Evolutionary conservation across 2,113 vertebrate genomes (phyloP), one percentile per base, ranked within the genome.

Genomic region (Spea multiplicata): DNA sequence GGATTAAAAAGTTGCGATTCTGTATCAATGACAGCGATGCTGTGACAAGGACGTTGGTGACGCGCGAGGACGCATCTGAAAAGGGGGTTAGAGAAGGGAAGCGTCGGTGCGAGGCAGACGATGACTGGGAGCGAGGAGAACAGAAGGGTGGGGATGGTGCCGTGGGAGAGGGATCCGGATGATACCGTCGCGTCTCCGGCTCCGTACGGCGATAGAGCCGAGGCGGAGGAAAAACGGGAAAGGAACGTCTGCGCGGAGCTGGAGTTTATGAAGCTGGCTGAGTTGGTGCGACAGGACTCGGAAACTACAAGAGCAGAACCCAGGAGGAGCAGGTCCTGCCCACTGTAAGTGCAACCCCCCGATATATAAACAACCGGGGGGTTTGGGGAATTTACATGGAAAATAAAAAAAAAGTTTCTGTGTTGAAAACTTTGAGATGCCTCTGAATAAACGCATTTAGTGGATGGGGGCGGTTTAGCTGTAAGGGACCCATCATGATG

Each of bases 201-300:
- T 4, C 8, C 14, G 55, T 2, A 12, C 12, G 14, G 9, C 6
- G 8, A 10, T 4, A 59, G 55, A 12, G 4, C 8, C 12, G 65
- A 67, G 3, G 8, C 30, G 4, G 65, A 67, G 30, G 12, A 12
- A 8, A 67, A 7, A 46, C 5, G 4, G 45, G 65, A 67, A 46
- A 67, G 7, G 65, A 10, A 67, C 13, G 10, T 67, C 5, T 44
- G 45, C 9, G 65, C 65, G 4, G n/a, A 67, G 65, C 65, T 67
- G n/a, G 65, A 67, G 45, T 67, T 67, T 67, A 67, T 9, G 65
- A 67, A 44, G 44, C 44, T 67, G 65, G 65, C 65, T 10, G 4
- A 8, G 10, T 44, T 67, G 44, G 65, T 45, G 14, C 65, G 6
- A 46, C 8, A 45, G 3, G 17, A 44, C 44, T 45, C 8, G 3